Base-by-base conservation (phyloP, 1,140 invertebrate genomes). In the Anastrepha obliqua region DNA sequence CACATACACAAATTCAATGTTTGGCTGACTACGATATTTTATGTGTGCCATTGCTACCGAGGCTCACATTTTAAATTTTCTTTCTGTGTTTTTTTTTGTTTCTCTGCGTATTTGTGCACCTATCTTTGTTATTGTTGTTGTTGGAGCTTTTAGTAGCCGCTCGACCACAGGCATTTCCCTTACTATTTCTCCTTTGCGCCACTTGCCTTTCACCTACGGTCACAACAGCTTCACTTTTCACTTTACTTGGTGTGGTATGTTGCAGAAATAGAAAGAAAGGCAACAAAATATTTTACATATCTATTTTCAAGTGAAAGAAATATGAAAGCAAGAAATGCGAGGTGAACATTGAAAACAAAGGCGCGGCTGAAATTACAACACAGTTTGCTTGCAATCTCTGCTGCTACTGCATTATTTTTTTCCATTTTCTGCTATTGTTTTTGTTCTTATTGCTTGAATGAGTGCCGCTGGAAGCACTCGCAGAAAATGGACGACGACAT, bases 231-330 rank as follows among this genome's bases (percentile, higher is more conserved):
- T 13, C 17, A 78, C 74, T 78, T 20, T 47, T 17, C 74, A 78
- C 74, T 20, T 62, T 62, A 13, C n/a, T 17, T 39, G 17, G n/a
- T 39, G 42, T 44, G 1, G 13, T 11, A 11, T 70, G 29, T 39
- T 44, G 42, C 74, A 55, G 47, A 51, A 78, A 51, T 78, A 74
- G 67, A 74, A 74, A 74, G 42, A n/a, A n/a, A n/a, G n/a, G 6
- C 64, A 29, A 65, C 64, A 44, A 70, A 70, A 78, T 78, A 44
- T 78, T 55, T 78, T 78, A 20, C 74, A 78, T 51, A 78, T 51
- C 44, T 78, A n/a, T 15, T 78, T 78, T 9, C 17, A 74, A 55
- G 47, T 78, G 17, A 78, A 78, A n/a, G 17, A 17, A 17, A 78
- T 51, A 20, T 55, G 74, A 2, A 11, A 55, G n/a, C 17, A 78